A percentile compares a stretch with the other conserved stretches of the same genome.
Evolutionary conservation across 1,140 invertebrate species (phyloP).

Genomic region (Drosophila sp.): DNA sequence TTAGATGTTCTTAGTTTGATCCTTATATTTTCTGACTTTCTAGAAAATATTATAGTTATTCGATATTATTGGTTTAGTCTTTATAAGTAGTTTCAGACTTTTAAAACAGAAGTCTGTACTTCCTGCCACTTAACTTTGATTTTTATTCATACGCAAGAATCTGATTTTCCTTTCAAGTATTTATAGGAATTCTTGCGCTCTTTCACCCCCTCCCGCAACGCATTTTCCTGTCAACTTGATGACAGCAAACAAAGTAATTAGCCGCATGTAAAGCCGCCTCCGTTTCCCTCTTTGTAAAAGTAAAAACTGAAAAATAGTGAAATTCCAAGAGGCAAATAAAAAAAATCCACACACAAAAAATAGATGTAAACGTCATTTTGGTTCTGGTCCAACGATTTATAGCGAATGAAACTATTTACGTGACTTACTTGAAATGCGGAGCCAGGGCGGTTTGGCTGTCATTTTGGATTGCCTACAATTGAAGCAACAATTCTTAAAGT

Average conservation of each 20-base stretch:
- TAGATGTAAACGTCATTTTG: slow-evolving; percentile 53
- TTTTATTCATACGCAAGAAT: not conserved
- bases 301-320: slow-evolving; percentile 64
- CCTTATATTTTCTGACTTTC: no score
- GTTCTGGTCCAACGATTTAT: slow-evolving; percentile 81
- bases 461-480: slow-evolving; percentile 18
- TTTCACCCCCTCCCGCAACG: not conserved
- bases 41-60: no score
- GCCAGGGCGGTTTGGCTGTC: not conserved
- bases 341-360: slow-evolving; percentile 18
- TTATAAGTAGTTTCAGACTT: no score
- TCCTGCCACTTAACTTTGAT: no score
- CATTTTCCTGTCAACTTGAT: slow-evolving; percentile 24
- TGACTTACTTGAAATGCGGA: slow-evolving; percentile 49
- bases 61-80: no score
- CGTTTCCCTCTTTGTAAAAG: slow-evolving; percentile 24
- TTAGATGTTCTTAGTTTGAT: no score
- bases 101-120: not conserved
- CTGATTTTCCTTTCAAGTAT: not conserved
- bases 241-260: slow-evolving; percentile 77
- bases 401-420: slow-evolving; percentile 72
- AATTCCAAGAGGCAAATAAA: slow-evolving; percentile 57
- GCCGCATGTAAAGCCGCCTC: slow-evolving; percentile 52
- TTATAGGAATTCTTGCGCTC: not conserved
- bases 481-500: slow-evolving; percentile 31